Percentiles rank a stretch among this genome's conserved stretches.
Conservation (phyloP, 1,140 invertebrate genomes). For the Hyposmocoma kahamanoa region DNA sequence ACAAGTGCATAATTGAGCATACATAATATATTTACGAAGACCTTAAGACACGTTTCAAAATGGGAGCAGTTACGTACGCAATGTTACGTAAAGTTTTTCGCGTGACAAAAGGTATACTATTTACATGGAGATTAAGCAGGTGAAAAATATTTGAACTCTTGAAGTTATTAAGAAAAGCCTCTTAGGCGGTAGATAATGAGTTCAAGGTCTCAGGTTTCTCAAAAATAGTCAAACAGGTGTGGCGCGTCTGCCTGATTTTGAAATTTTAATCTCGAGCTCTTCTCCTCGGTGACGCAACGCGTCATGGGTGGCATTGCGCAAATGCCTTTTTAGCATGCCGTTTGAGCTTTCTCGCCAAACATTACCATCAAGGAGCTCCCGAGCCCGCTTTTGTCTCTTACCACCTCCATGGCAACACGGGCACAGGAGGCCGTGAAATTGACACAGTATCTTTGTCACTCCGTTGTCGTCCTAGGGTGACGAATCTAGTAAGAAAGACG, state of each 20-base stretch:
- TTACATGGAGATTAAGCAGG: neutral
- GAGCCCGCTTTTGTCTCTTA: conserved; percentile 34
- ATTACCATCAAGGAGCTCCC: conserved; percentile 46
- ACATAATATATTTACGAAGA: neutral
- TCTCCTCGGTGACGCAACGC: conserved; percentile 33
- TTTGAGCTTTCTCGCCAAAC: conserved; percentile 47
- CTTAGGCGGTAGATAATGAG: neutral
- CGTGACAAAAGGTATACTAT: neutral
- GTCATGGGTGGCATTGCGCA: conserved; percentile 37
- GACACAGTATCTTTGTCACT: conserved; percentile 40
- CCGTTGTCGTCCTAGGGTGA: conserved; percentile 30
- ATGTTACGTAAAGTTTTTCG: neutral
- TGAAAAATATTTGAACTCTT: neutral
- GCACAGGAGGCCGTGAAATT: conserved; percentile 56
- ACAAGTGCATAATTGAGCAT: neutral
- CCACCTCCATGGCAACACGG: conserved; percentile 24
- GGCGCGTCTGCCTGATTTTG: neutral
- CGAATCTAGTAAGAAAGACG: conserved; percentile 38
- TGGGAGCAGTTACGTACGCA: neutral
- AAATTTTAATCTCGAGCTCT: conserved; percentile 16
- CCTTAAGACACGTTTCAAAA: neutral
- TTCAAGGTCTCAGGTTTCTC: neutral
- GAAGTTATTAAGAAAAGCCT: neutral
- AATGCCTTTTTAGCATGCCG: conserved; percentile 56
- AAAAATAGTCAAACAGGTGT: conserved; percentile 9